A percentile compares a stretch with the other conserved stretches of the same genome.
phyloP scores from a whole-genome alignment of 2,113 vertebrate species.

The Spea bombifrons region DNA sequence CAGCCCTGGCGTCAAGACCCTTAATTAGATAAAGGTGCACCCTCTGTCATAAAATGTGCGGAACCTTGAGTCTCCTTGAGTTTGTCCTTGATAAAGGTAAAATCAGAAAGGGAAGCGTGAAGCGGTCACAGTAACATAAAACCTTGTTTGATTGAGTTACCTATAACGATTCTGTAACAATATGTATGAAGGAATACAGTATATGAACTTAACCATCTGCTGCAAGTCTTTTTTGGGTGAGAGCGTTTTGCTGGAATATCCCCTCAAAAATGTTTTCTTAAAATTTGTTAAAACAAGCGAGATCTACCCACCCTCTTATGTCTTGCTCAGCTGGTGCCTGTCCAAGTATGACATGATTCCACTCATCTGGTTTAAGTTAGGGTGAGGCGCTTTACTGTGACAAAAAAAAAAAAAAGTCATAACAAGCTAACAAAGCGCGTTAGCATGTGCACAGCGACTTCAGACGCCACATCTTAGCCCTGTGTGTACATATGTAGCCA shows the following conservation, averaged over 20 bases:
- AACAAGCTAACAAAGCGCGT: conserved; percentile 52
- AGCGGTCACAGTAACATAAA: conserved; percentile 6
- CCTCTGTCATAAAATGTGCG: neutral
- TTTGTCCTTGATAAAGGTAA: neutral
- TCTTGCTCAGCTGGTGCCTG: conserved; percentile 59
- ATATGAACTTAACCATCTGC: conserved; percentile 51
- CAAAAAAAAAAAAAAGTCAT: conserved; percentile 50
- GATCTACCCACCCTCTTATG: conserved; percentile 62
- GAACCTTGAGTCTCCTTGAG: too few species aligned
- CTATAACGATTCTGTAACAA: conserved; percentile 48
- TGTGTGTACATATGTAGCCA: neutral
- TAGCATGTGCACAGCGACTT: conserved; percentile 51
- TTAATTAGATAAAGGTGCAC: neutral
- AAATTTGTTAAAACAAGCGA: conserved; percentile 61
- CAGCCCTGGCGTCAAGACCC: neutral
- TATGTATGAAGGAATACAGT: conserved; percentile 39
- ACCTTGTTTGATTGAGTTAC: conserved; percentile 30
- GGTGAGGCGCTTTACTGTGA: conserved; percentile 59
- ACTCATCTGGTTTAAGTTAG: conserved; percentile 66
- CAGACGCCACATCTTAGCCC: conserved; percentile 45
- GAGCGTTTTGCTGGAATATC: conserved; percentile 62
- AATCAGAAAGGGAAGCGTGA: neutral
- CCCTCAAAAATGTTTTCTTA: conserved; percentile 63
- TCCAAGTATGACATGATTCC: conserved; percentile 68
- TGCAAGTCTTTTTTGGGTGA: conserved; percentile 50